A percentile compares a stretch with the other conserved stretches of the same genome.
Evolutionary conservation across 2,888 invertebrate genomes (phyloP).

Genomic region (Amblyjoppa fuscipennis): DNA sequence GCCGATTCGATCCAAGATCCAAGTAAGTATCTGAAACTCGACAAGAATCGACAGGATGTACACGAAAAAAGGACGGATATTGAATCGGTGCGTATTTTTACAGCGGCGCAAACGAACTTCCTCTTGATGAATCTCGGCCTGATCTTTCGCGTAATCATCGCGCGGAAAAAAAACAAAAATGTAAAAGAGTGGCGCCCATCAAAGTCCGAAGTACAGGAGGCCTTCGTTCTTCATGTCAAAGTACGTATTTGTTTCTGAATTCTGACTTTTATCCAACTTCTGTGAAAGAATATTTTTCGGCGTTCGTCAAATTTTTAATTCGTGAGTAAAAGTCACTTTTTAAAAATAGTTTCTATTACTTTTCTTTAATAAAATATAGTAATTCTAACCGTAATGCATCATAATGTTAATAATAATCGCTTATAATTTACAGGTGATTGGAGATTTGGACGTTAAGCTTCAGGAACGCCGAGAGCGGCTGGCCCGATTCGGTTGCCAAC

Average conservation of each 20-base stretch:
- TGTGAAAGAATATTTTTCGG: no score
- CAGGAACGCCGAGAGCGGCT: constrained; percentile 35
- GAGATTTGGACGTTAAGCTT: constrained; percentile 44
- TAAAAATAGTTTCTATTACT: background rate
- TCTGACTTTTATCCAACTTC: constrained; percentile 7
- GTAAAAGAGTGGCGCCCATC: constrained; percentile 41
- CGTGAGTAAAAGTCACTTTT: no score
- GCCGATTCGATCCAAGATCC: constrained; percentile 37
- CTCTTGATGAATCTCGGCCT: constrained; percentile 35
- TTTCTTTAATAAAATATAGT: background rate
- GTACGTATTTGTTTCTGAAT: constrained; percentile 29
- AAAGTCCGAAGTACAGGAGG: constrained; percentile 38
- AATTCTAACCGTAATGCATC: background rate
- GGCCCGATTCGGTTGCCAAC: constrained; percentile 36
- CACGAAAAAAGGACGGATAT: background rate
- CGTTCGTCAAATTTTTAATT: no score
- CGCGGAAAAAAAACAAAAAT: background rate
- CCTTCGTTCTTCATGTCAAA: constrained; percentile 45
- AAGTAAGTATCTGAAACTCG: background rate
- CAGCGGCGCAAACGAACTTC: constrained; percentile 39
- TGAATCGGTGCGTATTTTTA: constrained; percentile 10
- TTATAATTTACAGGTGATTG: constrained; percentile 29
- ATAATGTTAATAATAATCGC: no score
- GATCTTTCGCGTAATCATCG: constrained; percentile 16
- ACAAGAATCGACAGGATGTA: no score